Evolutionary conservation across 1,140 invertebrate species (phyloP), one percentile per base, ranked within the genome.

Genomic region (Leucophenga varia): DNA sequence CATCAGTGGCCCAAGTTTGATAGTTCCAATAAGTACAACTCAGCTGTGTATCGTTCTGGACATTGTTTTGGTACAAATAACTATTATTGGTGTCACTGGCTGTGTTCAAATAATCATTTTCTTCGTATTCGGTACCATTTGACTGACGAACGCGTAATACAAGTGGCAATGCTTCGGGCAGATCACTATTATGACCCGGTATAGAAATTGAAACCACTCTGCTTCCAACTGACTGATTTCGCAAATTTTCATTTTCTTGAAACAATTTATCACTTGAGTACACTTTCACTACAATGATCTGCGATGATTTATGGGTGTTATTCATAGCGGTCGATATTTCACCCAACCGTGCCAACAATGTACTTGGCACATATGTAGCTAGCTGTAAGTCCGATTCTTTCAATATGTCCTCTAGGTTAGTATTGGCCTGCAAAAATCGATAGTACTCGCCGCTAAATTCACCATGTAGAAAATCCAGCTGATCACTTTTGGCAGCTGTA

Each of bases 21-120:
- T 80, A 82, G 60, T 84, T 79, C 83, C 83, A 85, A 71, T 79
- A 84, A 7, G 64, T 82, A 85, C 47, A 55, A 57, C 9, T 54
- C 37, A n/a, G 16, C 50, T 14, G 56, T n/a, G n/a, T n/a, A n/a
- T n/a, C n/a, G n/a, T n/a, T n/a, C n/a, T n/a, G n/a, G n/a, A n/a
- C n/a, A n/a, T n/a, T n/a, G n/a, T n/a, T n/a, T n/a, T n/a, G n/a
- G n/a, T n/a, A n/a, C n/a, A n/a, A n/a, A n/a, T n/a, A n/a, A n/a
- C n/a, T n/a, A n/a, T n/a, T n/a, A n/a, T n/a, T n/a, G n/a, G n/a
- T n/a, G n/a, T n/a, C n/a, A n/a, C n/a, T n/a, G n/a, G n/a, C n/a
- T n/a, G n/a, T n/a, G n/a, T n/a, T n/a, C n/a, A n/a, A n/a, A n/a
- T n/a, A 57, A 25, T 57, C 43, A 38, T 59, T 52, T 31, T 44